Evolutionary conservation across 2,113 vertebrate genomes (phyloP), one percentile per base, ranked within the genome.

Genomic region (Butastur rufipennis): DNA sequence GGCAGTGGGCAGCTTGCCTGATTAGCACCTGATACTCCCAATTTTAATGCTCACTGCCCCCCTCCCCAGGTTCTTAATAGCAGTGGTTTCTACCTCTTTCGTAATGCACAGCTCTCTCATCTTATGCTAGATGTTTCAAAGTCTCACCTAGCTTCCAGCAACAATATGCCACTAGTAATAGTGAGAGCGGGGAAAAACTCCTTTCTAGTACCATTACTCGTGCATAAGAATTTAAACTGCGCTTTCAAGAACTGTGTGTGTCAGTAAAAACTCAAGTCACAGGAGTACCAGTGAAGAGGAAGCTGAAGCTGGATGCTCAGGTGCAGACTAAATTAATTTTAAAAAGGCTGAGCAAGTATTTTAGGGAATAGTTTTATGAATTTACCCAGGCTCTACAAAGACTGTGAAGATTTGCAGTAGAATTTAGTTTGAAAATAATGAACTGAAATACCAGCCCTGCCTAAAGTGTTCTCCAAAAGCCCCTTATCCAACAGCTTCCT

Each of bases 301-400:
- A 81, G 40, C 40, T 40, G 68, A 71, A 81, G 27, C 14, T 2
- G 86, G 52, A 92, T 43, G n/a, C 61, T 62, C 73, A 92, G 72
- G 72, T 93, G 43, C 65, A 92, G 79, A 81, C 21, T 75, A 86
- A 92, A 97, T 71, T 93, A 6, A 75, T 70, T 90, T 94, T 40
- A 4, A 85, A 94, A 91, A 68, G 31, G 40, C 70, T 92, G 79
- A 95, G 71, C n/a, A 84, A 81, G 84, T 84, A 81, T 81, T 93
- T 93, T 40, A 70, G 36, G 67, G 50, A 92, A 81, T 31, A 86
- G 32, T 50, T 88, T 90, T 66, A 93, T 73, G 55, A 90, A 78
- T 70, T 88, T 91, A 67, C 7, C 5, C 53, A 85, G 65, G 19
- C 48, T 88, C 25, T 63, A 63, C 52, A 58, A 85, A 89, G 58